Conservation (phyloP, 2,113 vertebrate genomes). For the Ibidorhyncha struthersii region DNA sequence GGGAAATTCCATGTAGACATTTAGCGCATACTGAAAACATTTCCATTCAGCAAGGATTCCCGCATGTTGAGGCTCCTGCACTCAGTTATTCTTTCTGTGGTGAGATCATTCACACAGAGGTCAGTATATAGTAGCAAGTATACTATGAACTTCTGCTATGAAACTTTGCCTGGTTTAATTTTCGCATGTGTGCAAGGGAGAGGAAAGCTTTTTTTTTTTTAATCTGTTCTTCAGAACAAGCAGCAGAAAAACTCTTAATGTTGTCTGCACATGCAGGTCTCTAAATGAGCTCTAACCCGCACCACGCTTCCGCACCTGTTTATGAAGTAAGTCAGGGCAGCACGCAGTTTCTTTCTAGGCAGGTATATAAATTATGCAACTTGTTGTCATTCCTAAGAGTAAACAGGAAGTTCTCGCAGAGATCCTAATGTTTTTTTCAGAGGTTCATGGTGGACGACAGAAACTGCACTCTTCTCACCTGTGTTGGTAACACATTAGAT, state of each 20-base stretch:
- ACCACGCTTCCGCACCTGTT: background rate
- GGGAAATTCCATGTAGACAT: background rate
- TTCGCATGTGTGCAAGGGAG: background rate
- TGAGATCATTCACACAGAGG: background rate
- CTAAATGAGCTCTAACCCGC: background rate
- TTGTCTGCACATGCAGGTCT: background rate
- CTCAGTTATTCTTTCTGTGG: background rate
- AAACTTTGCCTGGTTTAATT: background rate
- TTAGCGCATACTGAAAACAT: background rate
- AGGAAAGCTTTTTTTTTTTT: background rate
- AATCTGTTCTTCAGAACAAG: background rate
- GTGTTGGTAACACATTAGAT: background rate
- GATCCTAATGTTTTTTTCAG: conserved; percentile 11
- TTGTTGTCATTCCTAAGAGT: conserved; percentile 1
- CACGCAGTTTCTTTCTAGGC: background rate
- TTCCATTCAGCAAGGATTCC: background rate
- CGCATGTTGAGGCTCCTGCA: background rate
- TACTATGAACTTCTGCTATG: background rate
- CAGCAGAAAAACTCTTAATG: background rate
- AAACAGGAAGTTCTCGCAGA: background rate
- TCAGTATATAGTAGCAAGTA: background rate
- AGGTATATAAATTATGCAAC: conserved; percentile 9
- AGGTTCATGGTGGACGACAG: background rate
- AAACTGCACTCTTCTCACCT: background rate
- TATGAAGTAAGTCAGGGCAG: background rate